Evolutionary conservation across 2,113 vertebrate species (phyloP), one percentile per base, ranked within the genome.

Genomic region (Amazona guildingii): DNA sequence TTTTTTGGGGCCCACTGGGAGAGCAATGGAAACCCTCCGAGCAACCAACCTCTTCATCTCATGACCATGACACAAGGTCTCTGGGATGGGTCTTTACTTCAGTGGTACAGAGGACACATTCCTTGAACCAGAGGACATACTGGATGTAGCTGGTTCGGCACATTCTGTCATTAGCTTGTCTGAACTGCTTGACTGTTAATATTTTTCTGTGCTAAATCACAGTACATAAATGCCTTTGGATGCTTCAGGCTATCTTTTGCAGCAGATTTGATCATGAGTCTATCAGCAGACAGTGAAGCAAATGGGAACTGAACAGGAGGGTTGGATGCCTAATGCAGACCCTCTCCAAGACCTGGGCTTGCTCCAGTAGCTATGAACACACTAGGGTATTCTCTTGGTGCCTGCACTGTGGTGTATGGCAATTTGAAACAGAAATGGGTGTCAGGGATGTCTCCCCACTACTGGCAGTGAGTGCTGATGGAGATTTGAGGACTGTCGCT

Each of bases 361-460:
- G 25, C 54, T 75, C 33, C 23, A 19, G 18, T 6, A 41, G 43
- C 52, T 37, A 15, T 24, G 46, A 74, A 37, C 51, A 19, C 46
- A 48, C 27, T 43, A 17, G 49, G 27, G 5, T 49, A 31, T 39
- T 49, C 20, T 6, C 43, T 75, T 48, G 12, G 27, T 18, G 15
- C 11, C 14, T 57, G 61, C n/a, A 28, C 35, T 0, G 0, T 11
- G 31, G 17, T 25, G 15, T 16, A 20, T 2, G 10, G 20, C 41
- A 39, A 35, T 0, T 8, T 11, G 72, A 73, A 63, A 19, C 10
- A 31, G 73, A 79, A 81, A 31, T 5, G 21, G 13, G 35, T 24
- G 48, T 52, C 16, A 19, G 57, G 0, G 2, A 23, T 41, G 25
- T 52, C 25, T 83, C 8, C 39, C 19, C 43, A n/a, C 20, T 8